Base-by-base conservation (phyloP, 1,140 invertebrate genomes). In the Amphibalanus amphitrite region DNA sequence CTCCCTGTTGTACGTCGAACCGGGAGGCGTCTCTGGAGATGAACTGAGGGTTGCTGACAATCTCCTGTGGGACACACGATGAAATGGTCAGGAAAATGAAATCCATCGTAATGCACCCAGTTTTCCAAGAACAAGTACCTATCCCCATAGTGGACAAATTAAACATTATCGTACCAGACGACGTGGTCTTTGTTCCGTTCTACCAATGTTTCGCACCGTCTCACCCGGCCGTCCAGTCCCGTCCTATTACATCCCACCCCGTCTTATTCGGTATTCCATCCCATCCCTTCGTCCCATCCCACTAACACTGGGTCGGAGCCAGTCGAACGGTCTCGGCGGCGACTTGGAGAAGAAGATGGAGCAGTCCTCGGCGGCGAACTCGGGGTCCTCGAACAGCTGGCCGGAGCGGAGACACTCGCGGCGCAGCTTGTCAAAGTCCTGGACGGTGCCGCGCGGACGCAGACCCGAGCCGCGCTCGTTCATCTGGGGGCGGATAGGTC, bases 1-100 rank as follows among this genome's bases (percentile, higher is more conserved):
- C 93, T 73, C 96, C 96, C 82, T 99, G 96, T 75, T 95, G 91
- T 0, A 98, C 92, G 82, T 98, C 96, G 82, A 98, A 98, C 74
- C 96, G 84, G 25, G 92, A 92, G 78, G 90, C 95, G 0, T 95
- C 97, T 77, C 95, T 93, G 0, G 96, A 89, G 78, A 98, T 95
- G 29, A 98, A 86, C 76, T 92, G 86, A 0, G 96, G 93, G 77
- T 94, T 85, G 59, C 88, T 86, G 67, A 83, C 83, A 70, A 99
- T 93, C 86, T 98, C 95, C 93, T 95, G 77, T 0, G 6, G 38
- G 38, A 17, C 6, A 38, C 6, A n/a, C n/a, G n/a, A n/a, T n/a
- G n/a, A n/a, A n/a, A n/a, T n/a, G n/a, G n/a, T n/a, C n/a, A n/a
- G n/a, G n/a, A n/a, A n/a, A n/a, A n/a, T n/a, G n/a, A n/a, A n/a